These are phyloP conservation scores for Anolis sagrei DNA, from an alignment of 2,113 vertebrate species.

Conservation along the genomic window DNA sequence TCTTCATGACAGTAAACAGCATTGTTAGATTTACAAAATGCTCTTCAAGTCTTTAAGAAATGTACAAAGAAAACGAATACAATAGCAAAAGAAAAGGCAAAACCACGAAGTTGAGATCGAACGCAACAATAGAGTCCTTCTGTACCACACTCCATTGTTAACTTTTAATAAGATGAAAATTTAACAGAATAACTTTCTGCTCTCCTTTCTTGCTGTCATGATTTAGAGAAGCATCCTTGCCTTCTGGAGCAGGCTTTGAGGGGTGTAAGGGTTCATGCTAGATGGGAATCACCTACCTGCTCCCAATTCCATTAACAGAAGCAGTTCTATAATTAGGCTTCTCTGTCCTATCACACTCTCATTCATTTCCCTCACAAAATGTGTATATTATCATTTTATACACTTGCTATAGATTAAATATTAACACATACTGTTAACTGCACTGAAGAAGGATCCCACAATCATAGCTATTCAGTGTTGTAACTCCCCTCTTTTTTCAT, in stretches of 20 bases:
- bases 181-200: too few relatives aligned
- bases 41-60: neutral
- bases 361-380: neutral
- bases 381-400: neutral
- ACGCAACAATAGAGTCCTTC: neutral
- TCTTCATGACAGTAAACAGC: neutral
- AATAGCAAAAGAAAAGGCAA: neutral
- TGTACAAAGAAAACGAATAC: neutral
- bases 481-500: neutral
- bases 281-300: too few relatives aligned
- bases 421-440: too few relatives aligned
- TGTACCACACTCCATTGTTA: too few relatives aligned
- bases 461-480: neutral
- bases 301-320: too few relatives aligned
- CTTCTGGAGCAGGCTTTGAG: too few relatives aligned
- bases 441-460: neutral
- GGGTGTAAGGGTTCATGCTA: too few relatives aligned
- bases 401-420: neutral
- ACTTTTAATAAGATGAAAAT: neutral
- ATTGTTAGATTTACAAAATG: neutral
- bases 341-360: neutral
- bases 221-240: too few relatives aligned
- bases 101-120: neutral
- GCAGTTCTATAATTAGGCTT: constrained; percentile 17
- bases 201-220: too few relatives aligned